Percentiles rank a stretch among this genome's conserved stretches.
These are phyloP conservation scores for Coreoperca whiteheadi DNA, from an alignment of 2,113 vertebrate species.

Conservation along the genomic window DNA sequence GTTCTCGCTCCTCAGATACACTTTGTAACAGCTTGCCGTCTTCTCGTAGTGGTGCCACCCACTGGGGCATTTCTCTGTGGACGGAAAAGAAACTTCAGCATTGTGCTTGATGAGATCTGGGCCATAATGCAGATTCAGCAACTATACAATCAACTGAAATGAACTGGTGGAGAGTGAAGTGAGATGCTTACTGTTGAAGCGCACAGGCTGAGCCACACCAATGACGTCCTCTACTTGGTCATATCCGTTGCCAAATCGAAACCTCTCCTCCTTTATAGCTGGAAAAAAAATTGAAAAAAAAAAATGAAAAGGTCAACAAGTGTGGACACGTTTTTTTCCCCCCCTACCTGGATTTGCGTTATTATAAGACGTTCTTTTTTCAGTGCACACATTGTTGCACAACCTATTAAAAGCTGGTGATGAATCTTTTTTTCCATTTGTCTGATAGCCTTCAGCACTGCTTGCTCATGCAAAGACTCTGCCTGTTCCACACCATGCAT, in stretches of 20 bases:
- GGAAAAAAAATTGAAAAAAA: constrained; percentile 17
- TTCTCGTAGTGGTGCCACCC: constrained; percentile 99
- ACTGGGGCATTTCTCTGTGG: constrained; percentile 94
- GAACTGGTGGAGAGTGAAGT: not conserved
- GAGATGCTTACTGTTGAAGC: constrained; percentile 92
- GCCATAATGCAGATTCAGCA: not conserved
- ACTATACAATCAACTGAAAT: not conserved
- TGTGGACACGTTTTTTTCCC: not conserved
- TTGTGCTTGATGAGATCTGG: not conserved
- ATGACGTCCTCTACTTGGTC: constrained; percentile 85
- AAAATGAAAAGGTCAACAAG: not conserved
- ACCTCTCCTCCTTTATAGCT: constrained; percentile 90
- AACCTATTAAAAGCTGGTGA: constrained; percentile 11
- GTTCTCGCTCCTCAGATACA: constrained; percentile 94
- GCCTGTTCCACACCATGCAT: not conserved
- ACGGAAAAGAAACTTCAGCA: not conserved
- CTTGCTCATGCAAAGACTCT: not conserved
- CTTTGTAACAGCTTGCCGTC: constrained; percentile 96
- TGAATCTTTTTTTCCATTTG: not conserved
- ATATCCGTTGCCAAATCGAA: constrained; percentile 88
- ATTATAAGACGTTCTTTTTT: not conserved
- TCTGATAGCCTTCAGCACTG: not conserved
- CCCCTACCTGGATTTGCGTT: not conserved
- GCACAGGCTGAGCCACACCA: constrained; percentile 93
- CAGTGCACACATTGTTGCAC: not conserved